These are phyloP conservation scores for Halictus rubicundus DNA, from an alignment of 1,140 invertebrate genomes.

Conservation along the genomic window DNA sequence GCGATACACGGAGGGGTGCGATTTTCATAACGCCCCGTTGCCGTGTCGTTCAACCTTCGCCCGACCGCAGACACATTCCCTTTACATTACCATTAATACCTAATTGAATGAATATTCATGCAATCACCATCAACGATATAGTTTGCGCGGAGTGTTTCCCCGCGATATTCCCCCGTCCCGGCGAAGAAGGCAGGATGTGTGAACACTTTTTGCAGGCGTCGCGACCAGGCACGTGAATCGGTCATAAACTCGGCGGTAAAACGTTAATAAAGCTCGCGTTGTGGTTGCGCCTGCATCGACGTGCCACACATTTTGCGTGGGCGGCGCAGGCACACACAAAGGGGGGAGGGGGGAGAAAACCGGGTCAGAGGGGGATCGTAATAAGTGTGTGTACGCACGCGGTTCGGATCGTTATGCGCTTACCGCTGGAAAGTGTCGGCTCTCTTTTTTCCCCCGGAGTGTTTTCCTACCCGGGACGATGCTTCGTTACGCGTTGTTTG, in stretches of 20 bases:
- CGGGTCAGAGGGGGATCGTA: neutral
- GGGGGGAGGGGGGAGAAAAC: neutral
- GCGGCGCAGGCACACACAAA: too few species aligned
- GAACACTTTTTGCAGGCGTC: neutral
- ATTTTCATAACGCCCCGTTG: too few species aligned
- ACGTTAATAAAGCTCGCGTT: constrained; percentile 3
- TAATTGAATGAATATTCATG: constrained; percentile 6
- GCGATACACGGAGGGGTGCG: too few species aligned
- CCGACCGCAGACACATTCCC: neutral
- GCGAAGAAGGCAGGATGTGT: constrained; percentile 1
- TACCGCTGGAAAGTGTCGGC: neutral
- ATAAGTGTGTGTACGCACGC: constrained; percentile 5
- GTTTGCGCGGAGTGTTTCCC: neutral
- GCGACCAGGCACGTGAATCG: constrained; percentile 1
- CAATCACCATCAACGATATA: neutral
- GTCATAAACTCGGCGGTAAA: neutral
- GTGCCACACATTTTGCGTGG: neutral
- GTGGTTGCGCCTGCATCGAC: constrained; percentile 1
- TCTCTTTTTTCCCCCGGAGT: neutral
- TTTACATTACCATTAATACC: neutral
- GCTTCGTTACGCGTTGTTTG: constrained; percentile 5
- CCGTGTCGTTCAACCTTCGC: neutral
- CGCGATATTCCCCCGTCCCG: neutral
- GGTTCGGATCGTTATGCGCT: neutral
- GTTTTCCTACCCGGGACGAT: neutral